phyloP scores from a whole-genome alignment of 2,113 vertebrate genomes.

The human (Homo sapiens) region DNA sequence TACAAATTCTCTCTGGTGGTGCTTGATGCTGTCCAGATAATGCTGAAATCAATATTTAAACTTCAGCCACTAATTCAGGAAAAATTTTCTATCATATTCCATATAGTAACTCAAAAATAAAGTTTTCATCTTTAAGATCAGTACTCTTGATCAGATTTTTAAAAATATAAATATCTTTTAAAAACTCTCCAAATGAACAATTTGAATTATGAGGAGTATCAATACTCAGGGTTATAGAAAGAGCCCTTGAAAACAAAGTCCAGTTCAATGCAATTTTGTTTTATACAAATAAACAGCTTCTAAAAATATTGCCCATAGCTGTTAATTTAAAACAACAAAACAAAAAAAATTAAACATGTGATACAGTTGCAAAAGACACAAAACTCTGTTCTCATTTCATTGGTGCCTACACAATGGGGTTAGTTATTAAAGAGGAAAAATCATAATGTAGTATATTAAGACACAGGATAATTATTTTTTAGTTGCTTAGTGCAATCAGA shows the following conservation, averaged over 20 bases:
- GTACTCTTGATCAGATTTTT: conserved; percentile 52
- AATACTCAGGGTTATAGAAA: conserved; percentile 56
- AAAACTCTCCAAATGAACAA: conserved; percentile 29
- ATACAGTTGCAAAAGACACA: conserved; percentile 77
- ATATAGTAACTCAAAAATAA: conserved; percentile 72
- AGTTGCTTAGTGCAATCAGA: conserved; percentile 59
- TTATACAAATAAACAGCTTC: conserved; percentile 66
- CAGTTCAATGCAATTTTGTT: conserved; percentile 58
- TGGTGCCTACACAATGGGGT: conserved; percentile 62
- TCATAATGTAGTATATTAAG: conserved; percentile 59
- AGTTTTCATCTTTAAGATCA: conserved; percentile 82
- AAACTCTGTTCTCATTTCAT: conserved; percentile 68
- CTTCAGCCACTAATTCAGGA: background rate
- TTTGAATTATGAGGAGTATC: conserved; percentile 53
- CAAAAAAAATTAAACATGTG: conserved; percentile 66
- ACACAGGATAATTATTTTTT: conserved; percentile 65
- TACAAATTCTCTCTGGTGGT: background rate
- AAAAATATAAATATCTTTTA: background rate
- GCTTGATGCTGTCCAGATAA: background rate
- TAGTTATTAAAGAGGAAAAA: conserved; percentile 66
- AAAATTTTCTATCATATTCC: background rate
- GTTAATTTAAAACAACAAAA: conserved; percentile 61
- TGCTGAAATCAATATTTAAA: conserved; percentile 19
- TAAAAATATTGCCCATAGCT: conserved; percentile 70
- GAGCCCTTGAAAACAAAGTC: conserved; percentile 63